Evolutionary conservation across 2,888 invertebrate genomes (phyloP), one percentile per base, ranked within the genome.

Genomic region (Gibbula magus): DNA sequence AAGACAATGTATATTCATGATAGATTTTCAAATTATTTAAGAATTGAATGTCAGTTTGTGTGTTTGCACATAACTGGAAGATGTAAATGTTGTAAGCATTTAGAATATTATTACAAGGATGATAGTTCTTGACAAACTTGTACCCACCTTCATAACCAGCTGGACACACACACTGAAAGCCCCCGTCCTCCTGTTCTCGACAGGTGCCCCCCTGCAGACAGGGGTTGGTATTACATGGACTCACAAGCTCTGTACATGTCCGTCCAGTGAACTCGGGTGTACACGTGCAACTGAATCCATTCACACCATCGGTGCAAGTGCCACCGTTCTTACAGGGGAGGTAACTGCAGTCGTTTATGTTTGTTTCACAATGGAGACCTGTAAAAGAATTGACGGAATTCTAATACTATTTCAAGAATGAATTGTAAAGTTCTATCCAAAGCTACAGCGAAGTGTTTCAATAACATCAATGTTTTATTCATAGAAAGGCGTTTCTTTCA

Each of bases 201-300:
- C 99, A 98, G 39, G 96, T 96, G 35, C 98, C 98, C 1, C 97
- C 97, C 92, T 98, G 97, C 93, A 96, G 95, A 89, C 98, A 98
- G 0, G 98, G 98, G 8, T 84, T 84, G 0, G 97, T 96, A 75
- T 56, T 53, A 75, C 70, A 75, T 7, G 18, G 25, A 45, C 22
- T 66, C n/a, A 74, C 32, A 18, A 67, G n/a, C 3, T 53, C 78
- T 10, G 61, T 67, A 70, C 70, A 66, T 20, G 51, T 45, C 54
- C 45, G 75, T 84, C 87, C 87, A 81, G 77, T 52, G 79, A 82
- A 86, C 52, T 86, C 86, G 20, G 80, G 77, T 7, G 51, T 20
- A 81, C 88, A 88, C 2, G 61, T 18, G 76, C 87, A 87, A 0
- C 79, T 79, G 51, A 77, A 85, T 22, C 35, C 73, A 35, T 82